phyloP scores from a whole-genome alignment of 1,140 invertebrate genomes.

The Aphis craccivora region DNA sequence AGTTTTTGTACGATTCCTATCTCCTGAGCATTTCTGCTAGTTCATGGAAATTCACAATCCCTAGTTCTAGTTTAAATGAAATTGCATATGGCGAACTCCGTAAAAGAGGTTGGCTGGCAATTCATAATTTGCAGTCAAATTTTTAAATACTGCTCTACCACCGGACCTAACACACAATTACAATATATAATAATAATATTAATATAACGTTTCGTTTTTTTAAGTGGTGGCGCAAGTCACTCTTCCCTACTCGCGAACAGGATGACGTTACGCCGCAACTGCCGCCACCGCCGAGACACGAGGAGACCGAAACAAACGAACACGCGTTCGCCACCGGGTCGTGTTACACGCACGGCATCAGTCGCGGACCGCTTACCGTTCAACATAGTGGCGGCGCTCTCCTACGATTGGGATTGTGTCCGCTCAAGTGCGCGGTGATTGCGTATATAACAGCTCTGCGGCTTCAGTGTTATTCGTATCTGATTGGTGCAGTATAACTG shows the following conservation, averaged over 20 bases:
- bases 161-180: neutral
- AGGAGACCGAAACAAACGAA: constrained; percentile 34
- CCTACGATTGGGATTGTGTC: neutral
- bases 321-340: constrained; percentile 31
- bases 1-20: too few species aligned
- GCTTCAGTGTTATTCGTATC: neutral
- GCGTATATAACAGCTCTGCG: neutral
- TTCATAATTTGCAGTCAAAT: neutral
- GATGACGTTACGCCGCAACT: neutral
- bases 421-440: neutral
- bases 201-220: neutral
- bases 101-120: neutral
- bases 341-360: constrained; percentile 24
- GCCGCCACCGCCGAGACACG: constrained; percentile 9
- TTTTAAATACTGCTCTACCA: neutral
- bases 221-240: neutral
- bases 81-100: neutral
- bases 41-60: neutral
- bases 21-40: too few species aligned
- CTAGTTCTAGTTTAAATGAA: neutral
- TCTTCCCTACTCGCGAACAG: neutral
- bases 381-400: constrained; percentile 44
- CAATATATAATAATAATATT: neutral
- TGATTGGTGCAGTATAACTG: neutral
- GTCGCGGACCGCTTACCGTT: constrained; percentile 40